Conservation (phyloP, 30 jellyfish, hydroid and myxozoan species). For the Nemopilema nomurai region DNA sequence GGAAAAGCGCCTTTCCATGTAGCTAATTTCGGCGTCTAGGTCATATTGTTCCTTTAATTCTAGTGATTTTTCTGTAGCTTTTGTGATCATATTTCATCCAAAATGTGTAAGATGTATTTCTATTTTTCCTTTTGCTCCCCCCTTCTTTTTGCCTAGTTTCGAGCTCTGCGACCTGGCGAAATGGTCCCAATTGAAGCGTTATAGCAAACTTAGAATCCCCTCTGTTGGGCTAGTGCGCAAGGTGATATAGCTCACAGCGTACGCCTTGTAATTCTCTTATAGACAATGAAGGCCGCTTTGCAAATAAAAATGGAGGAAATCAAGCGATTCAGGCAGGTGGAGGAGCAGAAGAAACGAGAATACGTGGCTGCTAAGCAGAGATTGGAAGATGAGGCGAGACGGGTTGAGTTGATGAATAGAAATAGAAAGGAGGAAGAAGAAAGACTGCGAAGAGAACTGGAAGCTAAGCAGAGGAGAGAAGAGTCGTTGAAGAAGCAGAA, state of each 20-base stretch:
- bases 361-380: conserved; percentile 54
- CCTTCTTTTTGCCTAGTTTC: too few species aligned
- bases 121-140: too few species aligned
- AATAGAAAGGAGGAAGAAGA: conserved; percentile 69
- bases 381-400: conserved; percentile 66
- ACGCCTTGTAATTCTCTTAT: too few species aligned
- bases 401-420: conserved; percentile 51
- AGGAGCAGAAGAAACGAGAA: conserved; percentile 70
- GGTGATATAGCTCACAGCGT: too few species aligned
- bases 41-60: too few species aligned
- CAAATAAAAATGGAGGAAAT: conserved; percentile 59
- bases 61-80: too few species aligned
- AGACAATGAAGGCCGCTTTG: conserved; percentile 55
- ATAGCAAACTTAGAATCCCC: too few species aligned
- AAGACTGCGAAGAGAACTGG: conserved; percentile 53
- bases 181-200: too few species aligned
- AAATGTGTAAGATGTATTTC: too few species aligned
- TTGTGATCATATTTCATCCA: too few species aligned
- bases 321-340: conserved; percentile 39
- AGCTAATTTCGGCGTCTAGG: not conserved
- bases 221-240: too few species aligned
- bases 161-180: too few species aligned
- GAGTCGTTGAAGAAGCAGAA: conserved; percentile 54
- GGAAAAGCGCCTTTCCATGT: not conserved
- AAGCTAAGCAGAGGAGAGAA: conserved; percentile 76